Base-by-base conservation (phyloP, 2,113 vertebrate species). In the Oncorhynchus keta region DNA sequence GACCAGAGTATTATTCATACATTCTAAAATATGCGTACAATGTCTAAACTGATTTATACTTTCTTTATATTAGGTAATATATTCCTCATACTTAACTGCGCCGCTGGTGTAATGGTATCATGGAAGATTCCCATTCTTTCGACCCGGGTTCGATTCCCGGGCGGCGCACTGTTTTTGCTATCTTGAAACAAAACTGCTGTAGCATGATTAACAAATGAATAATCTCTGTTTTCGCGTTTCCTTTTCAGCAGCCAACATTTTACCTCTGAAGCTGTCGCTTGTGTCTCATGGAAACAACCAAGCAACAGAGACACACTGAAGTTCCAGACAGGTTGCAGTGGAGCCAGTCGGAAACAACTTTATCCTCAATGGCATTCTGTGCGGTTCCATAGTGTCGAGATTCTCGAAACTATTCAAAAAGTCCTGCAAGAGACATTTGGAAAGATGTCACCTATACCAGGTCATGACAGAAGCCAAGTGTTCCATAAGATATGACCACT, bases 81-180 rank as follows among this genome's bases (percentile, higher is more conserved):
- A 2, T 9, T 0, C 3, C 0, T 0, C 0, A 11, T 45, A 1
- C 1, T 0, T 13, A 74, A 35, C 5, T 1, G 96, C 96, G 96
- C 96, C 96, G 96, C 97, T 99, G 96, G 96, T 99, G 97, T 98
- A 99, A 97, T 98, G 96, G 97, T 96, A 99, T 99, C 97, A 99
- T 98, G 95, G 96, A 99, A 99, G 96, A 96, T 96, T 99, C 97
- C 97, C 96, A 98, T 99, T 99, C 96, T 99, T 99, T 96, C 86
- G 95, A 98, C 96, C 96, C 90, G 96, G 96, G 96, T 99, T 93
- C 93, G 93, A 94, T 94, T 93, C 96, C 96, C 90, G 96, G 97
- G 96, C 98, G 95, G 97, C 96, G 97, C 96, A 97, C 0, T 0
- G 0, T 0, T 0, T 0, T 0, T 61, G 77, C 22, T 1, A 55